These are phyloP conservation scores for Eutrigla gurnardus DNA, from an alignment of 2,797 vertebrate genomes.

Conservation along the genomic window DNA sequence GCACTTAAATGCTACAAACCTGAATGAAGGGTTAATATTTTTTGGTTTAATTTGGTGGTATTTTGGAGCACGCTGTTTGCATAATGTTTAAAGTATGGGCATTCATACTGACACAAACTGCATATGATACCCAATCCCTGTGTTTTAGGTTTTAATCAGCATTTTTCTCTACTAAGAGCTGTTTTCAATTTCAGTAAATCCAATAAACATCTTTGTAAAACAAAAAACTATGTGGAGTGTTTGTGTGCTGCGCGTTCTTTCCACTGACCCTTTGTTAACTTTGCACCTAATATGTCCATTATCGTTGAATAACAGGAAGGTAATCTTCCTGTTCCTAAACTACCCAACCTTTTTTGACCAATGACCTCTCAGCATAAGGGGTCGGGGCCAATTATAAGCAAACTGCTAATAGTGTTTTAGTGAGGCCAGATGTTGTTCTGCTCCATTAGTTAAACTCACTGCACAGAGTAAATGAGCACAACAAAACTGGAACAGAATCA, in stretches of 20 bases:
- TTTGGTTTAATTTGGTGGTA: conserved; percentile 17
- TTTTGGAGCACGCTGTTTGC: conserved; percentile 12
- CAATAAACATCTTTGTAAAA: conserved; percentile 12
- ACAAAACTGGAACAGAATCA: conserved; percentile 25
- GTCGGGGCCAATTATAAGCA: conserved; percentile 81
- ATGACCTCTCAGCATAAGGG: conserved; percentile 79
- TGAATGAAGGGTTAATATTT: conserved; percentile 23
- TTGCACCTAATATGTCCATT: conserved; percentile 78
- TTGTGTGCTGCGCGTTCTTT: conserved; percentile 47
- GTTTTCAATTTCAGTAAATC: conserved; percentile 35
- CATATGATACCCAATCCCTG: not conserved
- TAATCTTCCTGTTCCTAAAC: conserved; percentile 82
- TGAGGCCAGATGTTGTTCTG: conserved; percentile 77
- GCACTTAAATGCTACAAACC: conserved; percentile 5
- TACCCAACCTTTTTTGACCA: conserved; percentile 77
- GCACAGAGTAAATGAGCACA: conserved; percentile 48
- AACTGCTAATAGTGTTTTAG: conserved; percentile 76
- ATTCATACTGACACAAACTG: conserved; percentile 4
- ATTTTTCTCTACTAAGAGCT: conserved; percentile 2
- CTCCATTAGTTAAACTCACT: conserved; percentile 55
- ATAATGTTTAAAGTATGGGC: conserved; percentile 1
- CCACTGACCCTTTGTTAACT: conserved; percentile 73
- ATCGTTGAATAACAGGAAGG: conserved; percentile 85
- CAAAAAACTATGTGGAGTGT: conserved; percentile 10
- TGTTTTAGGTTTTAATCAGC: conserved; percentile 15